Evolutionary conservation across 2,888 invertebrate genomes (phyloP).

Genomic region (Xestia rhomboidea): DNA sequence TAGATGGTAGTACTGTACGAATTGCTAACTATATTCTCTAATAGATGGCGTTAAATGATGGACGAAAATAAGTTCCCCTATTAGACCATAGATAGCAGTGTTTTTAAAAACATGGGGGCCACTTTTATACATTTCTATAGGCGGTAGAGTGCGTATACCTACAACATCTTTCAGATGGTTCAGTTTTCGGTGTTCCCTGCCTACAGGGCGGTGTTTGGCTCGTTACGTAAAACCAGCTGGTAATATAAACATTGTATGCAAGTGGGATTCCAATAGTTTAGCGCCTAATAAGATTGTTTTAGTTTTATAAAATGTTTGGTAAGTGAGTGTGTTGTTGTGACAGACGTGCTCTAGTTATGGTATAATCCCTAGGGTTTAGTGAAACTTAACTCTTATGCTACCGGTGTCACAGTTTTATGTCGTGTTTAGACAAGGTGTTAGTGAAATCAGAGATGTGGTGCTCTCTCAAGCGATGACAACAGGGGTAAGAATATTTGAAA

Average conservation of each 20-base stretch:
- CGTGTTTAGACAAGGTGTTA: conserved; percentile 83
- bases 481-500: conserved; percentile 76
- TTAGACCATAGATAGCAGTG: conserved; percentile 71
- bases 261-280: conserved; percentile 39
- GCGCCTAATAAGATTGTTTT: conserved; percentile 14
- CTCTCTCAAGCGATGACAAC: conserved; percentile 86
- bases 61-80: conserved; percentile 69
- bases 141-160: conserved; percentile 57
- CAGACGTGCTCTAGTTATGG: conserved; percentile 40
- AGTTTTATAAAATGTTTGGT: conserved; percentile 11
- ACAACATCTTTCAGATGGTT: conserved; percentile 82
- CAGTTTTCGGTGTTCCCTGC: conserved; percentile 86
- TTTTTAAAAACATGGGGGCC: conserved; percentile 8
- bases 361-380: conserved; percentile 65
- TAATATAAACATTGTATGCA: conserved; percentile 78
- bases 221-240: conserved; percentile 86
- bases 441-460: conserved; percentile 84
- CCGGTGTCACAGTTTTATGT: conserved; percentile 75
- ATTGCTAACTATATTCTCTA: background rate
- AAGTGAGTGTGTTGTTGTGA: conserved; percentile 34
- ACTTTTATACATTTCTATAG: conserved; percentile 32
- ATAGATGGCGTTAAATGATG: conserved; percentile 15
- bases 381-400: conserved; percentile 82
- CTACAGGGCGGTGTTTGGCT: conserved; percentile 86
- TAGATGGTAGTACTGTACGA: background rate